Percentiles rank a stretch among this genome's conserved stretches.
Evolutionary conservation across 2,113 vertebrate species (phyloP).

Genomic region (Drymodes brunneopygia): DNA sequence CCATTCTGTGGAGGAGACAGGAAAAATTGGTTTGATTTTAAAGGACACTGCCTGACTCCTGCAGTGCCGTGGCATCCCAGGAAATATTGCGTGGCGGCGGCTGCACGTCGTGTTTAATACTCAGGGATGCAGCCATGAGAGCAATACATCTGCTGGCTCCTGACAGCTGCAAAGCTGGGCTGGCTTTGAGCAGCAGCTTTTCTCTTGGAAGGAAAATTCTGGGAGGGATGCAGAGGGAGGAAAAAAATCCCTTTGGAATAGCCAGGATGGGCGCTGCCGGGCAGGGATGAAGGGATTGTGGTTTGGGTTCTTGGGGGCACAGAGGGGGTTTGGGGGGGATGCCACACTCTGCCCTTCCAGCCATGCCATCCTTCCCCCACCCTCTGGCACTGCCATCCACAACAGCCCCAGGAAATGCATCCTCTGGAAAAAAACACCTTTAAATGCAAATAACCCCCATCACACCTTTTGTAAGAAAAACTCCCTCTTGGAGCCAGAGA

Average conservation of each 20-base stretch:
- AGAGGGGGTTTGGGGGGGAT: accelerated
- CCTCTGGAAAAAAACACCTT: background rate
- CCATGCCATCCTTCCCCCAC: background rate
- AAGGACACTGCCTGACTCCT: conserved; percentile 37
- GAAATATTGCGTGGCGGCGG: conserved; percentile 18
- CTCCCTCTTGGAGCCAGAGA: background rate
- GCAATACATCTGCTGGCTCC: conserved; percentile 27
- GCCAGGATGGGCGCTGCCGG: accelerated
- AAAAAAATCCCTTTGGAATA: background rate
- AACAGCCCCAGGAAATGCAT: background rate
- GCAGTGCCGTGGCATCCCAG: background rate
- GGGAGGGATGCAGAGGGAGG: background rate
- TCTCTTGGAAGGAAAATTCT: background rate
- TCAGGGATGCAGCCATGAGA: conserved; percentile 48
- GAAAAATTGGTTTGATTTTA: conserved; percentile 45
- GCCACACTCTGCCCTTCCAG: background rate
- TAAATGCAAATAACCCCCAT: background rate
- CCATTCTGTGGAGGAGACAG: conserved; percentile 50
- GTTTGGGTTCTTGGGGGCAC: accelerated
- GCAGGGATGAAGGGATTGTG: background rate
- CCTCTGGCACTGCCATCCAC: background rate
- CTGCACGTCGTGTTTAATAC: conserved; percentile 13
- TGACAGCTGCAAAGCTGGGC: conserved; percentile 29
- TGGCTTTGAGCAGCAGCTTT: background rate
- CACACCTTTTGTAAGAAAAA: background rate